phyloP scores from a whole-genome alignment of 2,888 invertebrate species.

The Dryocosmus kuriphilus region DNA sequence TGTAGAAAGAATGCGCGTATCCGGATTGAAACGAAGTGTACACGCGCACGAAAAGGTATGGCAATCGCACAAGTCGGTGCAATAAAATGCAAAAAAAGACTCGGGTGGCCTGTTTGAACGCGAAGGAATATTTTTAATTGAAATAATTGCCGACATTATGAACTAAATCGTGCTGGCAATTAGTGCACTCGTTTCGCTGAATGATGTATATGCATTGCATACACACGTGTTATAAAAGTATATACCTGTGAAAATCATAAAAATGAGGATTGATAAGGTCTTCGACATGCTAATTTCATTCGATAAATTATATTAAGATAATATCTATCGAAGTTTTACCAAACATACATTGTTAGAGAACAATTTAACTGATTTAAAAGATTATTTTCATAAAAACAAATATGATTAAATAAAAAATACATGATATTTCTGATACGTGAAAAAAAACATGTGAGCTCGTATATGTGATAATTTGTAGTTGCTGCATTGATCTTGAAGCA shows the following conservation, averaged over 20 bases:
- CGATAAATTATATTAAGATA: background rate
- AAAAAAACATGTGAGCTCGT: background rate
- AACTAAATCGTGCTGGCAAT: slow-evolving; percentile 34
- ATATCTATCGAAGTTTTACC: background rate
- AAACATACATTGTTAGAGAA: background rate
- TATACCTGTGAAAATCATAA: slow-evolving; percentile 4
- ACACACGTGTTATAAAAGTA: background rate
- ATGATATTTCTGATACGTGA: background rate
- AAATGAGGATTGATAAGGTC: background rate
- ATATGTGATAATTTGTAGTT: slow-evolving; percentile 19
- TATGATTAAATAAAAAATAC: background rate
- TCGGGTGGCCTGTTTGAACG: slow-evolving; percentile 9
- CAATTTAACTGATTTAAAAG: background rate
- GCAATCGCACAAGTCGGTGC: slow-evolving; percentile 28
- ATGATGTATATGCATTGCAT: background rate
- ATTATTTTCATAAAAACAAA: background rate
- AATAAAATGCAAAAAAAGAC: slow-evolving; percentile 30
- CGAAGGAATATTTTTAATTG: slow-evolving; percentile 68
- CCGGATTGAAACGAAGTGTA: slow-evolving; percentile 37
- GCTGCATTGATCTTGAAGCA: slow-evolving; percentile 20
- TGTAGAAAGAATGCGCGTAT: slow-evolving; percentile 34
- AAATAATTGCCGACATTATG: slow-evolving; percentile 74
- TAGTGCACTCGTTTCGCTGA: slow-evolving; percentile 21
- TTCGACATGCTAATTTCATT: background rate
- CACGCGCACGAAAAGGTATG: slow-evolving; percentile 25